Conservation (phyloP, 1,140 invertebrate species). For the Bombus balteatus region DNA sequence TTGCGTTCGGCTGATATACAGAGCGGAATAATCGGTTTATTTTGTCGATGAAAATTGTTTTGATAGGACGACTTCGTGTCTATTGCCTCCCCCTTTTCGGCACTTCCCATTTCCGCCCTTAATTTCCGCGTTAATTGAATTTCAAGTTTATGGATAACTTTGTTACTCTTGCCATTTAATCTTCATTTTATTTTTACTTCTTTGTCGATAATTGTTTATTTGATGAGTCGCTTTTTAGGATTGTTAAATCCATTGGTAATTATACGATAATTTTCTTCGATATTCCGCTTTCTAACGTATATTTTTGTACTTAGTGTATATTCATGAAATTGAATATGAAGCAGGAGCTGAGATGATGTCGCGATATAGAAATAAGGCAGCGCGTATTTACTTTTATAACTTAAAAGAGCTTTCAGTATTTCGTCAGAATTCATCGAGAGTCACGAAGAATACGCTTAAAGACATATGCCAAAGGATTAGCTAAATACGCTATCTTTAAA, state of each 20-base stretch:
- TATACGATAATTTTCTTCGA: too few relatives aligned
- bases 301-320: too few relatives aligned
- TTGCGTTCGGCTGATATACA: background rate
- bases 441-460: background rate
- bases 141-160: background rate
- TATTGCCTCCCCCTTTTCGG: fast-evolving
- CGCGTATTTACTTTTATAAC: too few relatives aligned
- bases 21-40: background rate
- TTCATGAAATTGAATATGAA: too few relatives aligned
- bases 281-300: too few relatives aligned
- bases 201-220: background rate
- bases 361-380: too few relatives aligned
- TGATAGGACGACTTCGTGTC: background rate
- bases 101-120: background rate
- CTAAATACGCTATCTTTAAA: background rate
- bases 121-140: background rate
- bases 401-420: too few relatives aligned
- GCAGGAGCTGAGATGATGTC: too few relatives aligned
- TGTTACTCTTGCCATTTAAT: background rate
- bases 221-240: background rate
- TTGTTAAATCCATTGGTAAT: background rate
- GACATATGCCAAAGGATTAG: background rate
- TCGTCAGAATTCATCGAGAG: background rate
- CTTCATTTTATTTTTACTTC: background rate
- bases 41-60: background rate